phyloP scores from a whole-genome alignment of 2,113 vertebrate genomes.

The Fulica atra region DNA sequence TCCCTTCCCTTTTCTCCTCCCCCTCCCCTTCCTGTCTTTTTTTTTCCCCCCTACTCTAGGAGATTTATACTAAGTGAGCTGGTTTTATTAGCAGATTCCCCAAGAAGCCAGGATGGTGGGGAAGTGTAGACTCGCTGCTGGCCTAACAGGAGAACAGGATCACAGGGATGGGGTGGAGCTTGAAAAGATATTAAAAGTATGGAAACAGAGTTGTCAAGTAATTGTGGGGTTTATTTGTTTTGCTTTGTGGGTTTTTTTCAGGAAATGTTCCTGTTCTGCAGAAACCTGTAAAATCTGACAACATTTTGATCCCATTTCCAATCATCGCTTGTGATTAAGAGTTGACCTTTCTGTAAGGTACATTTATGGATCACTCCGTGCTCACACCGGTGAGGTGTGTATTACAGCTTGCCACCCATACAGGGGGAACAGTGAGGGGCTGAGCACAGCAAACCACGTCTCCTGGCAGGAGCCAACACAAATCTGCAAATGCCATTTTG shows the following conservation, averaged over 20 bases:
- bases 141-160: neutral
- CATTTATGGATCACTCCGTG: neutral
- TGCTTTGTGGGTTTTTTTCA: no score
- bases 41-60: no score
- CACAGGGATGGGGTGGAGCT: neutral
- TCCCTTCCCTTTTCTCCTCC: no score
- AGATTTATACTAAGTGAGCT: neutral
- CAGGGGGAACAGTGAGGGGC: neutral
- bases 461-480: neutral
- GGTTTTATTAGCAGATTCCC: neutral
- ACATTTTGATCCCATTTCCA: neutral
- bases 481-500: neutral
- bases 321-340: rapidly evolving
- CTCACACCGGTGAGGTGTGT: neutral
- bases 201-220: neutral
- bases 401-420: neutral
- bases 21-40: no score
- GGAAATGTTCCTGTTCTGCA: neutral
- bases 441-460: neutral
- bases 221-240: neutral
- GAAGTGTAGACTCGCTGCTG: neutral
- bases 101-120: neutral
- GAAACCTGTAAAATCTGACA: neutral
- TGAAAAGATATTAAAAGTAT: neutral
- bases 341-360: neutral